Evolutionary conservation across 2,113 vertebrate species (phyloP), one percentile per base, ranked within the genome.

Genomic region (Zosterops japonicus): DNA sequence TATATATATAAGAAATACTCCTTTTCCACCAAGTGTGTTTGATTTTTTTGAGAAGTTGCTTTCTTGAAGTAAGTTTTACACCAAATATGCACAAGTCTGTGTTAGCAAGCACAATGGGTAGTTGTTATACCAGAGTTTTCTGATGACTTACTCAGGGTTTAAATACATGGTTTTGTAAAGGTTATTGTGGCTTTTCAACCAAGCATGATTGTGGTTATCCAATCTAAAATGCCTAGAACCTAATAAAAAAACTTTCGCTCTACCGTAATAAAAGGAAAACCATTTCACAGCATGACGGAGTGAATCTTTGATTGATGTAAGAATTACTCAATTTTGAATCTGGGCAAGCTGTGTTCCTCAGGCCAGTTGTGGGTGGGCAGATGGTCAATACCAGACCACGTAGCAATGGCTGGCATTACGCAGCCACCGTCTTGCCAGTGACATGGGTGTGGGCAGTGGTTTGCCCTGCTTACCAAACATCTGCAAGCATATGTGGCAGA

Each of bases 151-250:
- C 3, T 91, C 42, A 29, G 19, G 46, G 11, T 76, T 89, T 91
- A 85, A 93, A 50, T 79, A 33, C 14, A 39, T 11, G 36, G 15
- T 60, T 92, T 93, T 21, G 33, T 79, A 68, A 92, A 90, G 65
- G 82, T 53, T 55, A 10, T 36, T 75, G 57, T 75, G 79, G 70
- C 25, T 92, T 95, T 90, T 92, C 70, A 60, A 55, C 25, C 33
- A 77, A 84, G 56, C 15, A 2, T 83, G 31, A 35, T 77, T 65
- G 47, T 52, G 70, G 74, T 79, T 92, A 71, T 93, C 79, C 61
- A 52, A 21, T 84, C 28, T 70, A 41, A 87, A 90, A 84, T 23
- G 14, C 39, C 50, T 68, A 49, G 42, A 65, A 87, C 55, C 9
- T 76, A 71, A 71, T 50, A 57, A 75, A 85, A 75, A 87, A 47